A percentile compares a stretch with the other conserved stretches of the same genome.
Conservation (phyloP, 1,140 invertebrate genomes). For the Pseudomyrmex flavicornis region DNA sequence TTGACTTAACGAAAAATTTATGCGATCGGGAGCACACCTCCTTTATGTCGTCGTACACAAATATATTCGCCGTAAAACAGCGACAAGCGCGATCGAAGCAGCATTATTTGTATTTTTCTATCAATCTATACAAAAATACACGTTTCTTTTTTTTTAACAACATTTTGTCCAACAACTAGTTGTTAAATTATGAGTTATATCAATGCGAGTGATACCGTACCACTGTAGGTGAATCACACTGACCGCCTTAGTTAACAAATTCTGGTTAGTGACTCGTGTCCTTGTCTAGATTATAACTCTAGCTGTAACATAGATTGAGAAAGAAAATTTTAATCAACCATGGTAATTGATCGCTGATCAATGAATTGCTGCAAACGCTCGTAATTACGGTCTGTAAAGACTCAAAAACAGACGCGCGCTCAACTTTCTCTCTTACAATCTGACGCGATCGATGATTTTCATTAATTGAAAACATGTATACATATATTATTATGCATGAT, state of each 20-base stretch:
- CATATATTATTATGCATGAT: too few species aligned
- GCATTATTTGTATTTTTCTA: slow-evolving; percentile 15
- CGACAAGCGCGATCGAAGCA: not conserved
- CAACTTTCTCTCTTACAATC: not conserved
- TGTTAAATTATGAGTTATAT: slow-evolving; percentile 29
- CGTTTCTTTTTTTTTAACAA: not conserved
- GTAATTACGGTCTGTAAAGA: slow-evolving; percentile 13
- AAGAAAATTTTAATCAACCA: slow-evolving; percentile 46
- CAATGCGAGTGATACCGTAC: slow-evolving; percentile 37
- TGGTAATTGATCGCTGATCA: slow-evolving; percentile 6
- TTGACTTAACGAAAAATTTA: slow-evolving; percentile 53
- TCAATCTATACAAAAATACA: not conserved
- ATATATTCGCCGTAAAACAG: not conserved
- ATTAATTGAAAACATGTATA: too few species aligned
- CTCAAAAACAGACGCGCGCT: not conserved
- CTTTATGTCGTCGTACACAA: slow-evolving; percentile 7
- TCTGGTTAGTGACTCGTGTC: slow-evolving; percentile 43
- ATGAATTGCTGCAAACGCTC: not conserved
- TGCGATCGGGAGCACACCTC: slow-evolving; percentile 24
- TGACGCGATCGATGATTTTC: not conserved
- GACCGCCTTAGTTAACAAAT: slow-evolving; percentile 51
- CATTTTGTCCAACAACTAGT: slow-evolving; percentile 4
- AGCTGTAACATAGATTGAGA: slow-evolving; percentile 52
- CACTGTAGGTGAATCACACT: slow-evolving; percentile 36
- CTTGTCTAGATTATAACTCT: slow-evolving; percentile 56